Evolutionary conservation across 1,140 invertebrate genomes (phyloP).

Genomic region (Cylas formicarius): DNA sequence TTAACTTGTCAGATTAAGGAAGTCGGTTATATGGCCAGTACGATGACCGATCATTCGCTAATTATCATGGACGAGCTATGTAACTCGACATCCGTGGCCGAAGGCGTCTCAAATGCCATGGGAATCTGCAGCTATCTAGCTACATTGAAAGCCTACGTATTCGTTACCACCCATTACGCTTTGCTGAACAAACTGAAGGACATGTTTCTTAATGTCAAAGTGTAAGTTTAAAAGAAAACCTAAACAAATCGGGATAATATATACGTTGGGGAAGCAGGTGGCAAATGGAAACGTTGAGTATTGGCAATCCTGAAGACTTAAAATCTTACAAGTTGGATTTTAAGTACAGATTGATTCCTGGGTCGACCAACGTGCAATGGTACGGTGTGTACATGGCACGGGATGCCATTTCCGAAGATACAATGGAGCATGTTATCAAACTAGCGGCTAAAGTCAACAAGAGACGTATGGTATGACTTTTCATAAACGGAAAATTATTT

Average conservation of each 20-base stretch:
- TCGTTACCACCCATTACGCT: slow-evolving; percentile 78
- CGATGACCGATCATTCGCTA: slow-evolving; percentile 62
- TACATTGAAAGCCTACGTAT: slow-evolving; percentile 61
- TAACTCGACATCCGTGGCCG: slow-evolving; percentile 65
- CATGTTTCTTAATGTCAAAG: slow-evolving; percentile 75
- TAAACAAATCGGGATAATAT: too few species aligned
- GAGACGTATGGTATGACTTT: slow-evolving; percentile 3
- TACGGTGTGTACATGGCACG: slow-evolving; percentile 35
- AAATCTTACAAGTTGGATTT: slow-evolving; percentile 31
- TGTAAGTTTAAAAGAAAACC: slow-evolving; percentile 40
- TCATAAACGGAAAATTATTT: neutral
- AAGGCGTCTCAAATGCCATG: slow-evolving; percentile 77
- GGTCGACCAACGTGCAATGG: slow-evolving; percentile 33
- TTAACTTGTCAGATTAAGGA: slow-evolving; percentile 73
- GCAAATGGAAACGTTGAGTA: slow-evolving; percentile 35
- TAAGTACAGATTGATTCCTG: slow-evolving; percentile 34
- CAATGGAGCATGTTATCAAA: slow-evolving; percentile 22
- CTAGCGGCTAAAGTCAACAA: slow-evolving; percentile 18
- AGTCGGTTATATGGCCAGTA: slow-evolving; percentile 68
- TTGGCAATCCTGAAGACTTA: slow-evolving; percentile 14
- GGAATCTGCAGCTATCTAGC: slow-evolving; percentile 71
- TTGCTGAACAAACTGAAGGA: slow-evolving; percentile 65
- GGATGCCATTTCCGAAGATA: slow-evolving; percentile 30
- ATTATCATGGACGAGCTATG: slow-evolving; percentile 86
- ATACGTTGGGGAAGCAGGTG: slow-evolving; percentile 25